phyloP scores from a whole-genome alignment of 2,113 vertebrate species.

The Neodon shergylaensis region DNA sequence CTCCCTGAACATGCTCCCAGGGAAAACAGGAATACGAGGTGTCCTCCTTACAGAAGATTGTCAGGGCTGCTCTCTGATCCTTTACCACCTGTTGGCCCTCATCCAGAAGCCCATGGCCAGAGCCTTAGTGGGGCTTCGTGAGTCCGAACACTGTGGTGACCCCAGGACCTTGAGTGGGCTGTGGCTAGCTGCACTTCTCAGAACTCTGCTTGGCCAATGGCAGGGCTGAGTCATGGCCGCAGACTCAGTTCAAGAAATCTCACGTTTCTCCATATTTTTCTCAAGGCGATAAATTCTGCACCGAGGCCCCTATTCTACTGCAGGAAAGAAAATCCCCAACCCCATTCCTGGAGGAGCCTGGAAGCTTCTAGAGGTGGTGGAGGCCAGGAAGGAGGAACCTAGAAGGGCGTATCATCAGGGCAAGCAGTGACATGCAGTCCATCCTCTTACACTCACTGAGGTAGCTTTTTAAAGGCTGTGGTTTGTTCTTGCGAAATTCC shows the following conservation, averaged over 20 bases:
- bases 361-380: neutral
- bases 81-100: no score
- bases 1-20: neutral
- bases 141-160: neutral
- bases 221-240: neutral
- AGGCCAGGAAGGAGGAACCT: fast-evolving
- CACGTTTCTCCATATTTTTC: neutral
- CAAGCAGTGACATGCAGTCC: fast-evolving
- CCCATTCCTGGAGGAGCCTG: neutral
- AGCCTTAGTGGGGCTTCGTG: neutral
- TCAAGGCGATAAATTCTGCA: neutral
- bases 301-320: neutral
- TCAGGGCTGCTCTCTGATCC: fast-evolving
- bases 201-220: fast-evolving
- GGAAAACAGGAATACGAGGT: fast-evolving
- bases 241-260: neutral
- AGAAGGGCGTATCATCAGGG: fast-evolving
- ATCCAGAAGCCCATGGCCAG: neutral
- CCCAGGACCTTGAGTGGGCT: neutral
- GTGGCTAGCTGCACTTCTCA: fast-evolving
- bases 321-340: neutral
- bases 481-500: fast-evolving
- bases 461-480: neutral
- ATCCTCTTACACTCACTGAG: fast-evolving
- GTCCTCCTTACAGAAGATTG: fast-evolving